Conservation (phyloP, 2,888 invertebrate genomes). For the Sericinus montela region DNA sequence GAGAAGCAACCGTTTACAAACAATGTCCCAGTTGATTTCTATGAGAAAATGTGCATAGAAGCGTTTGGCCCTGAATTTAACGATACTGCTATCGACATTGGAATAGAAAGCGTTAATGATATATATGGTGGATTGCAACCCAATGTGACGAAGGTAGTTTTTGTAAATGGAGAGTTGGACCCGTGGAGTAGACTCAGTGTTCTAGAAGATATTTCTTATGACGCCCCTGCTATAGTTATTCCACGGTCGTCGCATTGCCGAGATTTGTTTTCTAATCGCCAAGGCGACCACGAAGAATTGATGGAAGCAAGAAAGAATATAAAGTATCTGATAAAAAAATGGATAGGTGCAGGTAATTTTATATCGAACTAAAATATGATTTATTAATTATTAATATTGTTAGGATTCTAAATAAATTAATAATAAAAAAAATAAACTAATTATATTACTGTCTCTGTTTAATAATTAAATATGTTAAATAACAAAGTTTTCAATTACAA, state of each 20-base stretch:
- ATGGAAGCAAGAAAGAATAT: constrained; percentile 50
- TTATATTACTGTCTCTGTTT: too few relatives aligned
- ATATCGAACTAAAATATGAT: not conserved
- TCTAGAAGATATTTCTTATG: constrained; percentile 56
- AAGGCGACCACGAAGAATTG: constrained; percentile 50
- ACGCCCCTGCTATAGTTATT: constrained; percentile 56
- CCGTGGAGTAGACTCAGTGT: constrained; percentile 79
- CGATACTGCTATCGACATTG: constrained; percentile 46
- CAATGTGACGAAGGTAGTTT: constrained; percentile 75
- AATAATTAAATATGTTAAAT: too few relatives aligned
- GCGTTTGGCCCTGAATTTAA: constrained; percentile 60
- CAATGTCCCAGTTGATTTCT: constrained; percentile 60
- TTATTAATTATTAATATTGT: too few relatives aligned
- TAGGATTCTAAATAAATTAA: too few relatives aligned
- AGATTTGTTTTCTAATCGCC: constrained; percentile 48
- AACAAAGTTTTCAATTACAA: too few relatives aligned
- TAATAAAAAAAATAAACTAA: too few relatives aligned
- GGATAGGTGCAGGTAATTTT: constrained; percentile 50
- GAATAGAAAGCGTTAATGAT: constrained; percentile 60
- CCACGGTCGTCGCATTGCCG: constrained; percentile 52
- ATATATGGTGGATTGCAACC: constrained; percentile 69
- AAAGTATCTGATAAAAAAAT: constrained; percentile 53
- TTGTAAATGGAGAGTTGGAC: constrained; percentile 79
- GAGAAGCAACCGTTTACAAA: constrained; percentile 78
- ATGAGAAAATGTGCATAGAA: constrained; percentile 53